Evolutionary conservation across 1,140 invertebrate species (phyloP).

Genomic region (Papilio glaucus): DNA sequence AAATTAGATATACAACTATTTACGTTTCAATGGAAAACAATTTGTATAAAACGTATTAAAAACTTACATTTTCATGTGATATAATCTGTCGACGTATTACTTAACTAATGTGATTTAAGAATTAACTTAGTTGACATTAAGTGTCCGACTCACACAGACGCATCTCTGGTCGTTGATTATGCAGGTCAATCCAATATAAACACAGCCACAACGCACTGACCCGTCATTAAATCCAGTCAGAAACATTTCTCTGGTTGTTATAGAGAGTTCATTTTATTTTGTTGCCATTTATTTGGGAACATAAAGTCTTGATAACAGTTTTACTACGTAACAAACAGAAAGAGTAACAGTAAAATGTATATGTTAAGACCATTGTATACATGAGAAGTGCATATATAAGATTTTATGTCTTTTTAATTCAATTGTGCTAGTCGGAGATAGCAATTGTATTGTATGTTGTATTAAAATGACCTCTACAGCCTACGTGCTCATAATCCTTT

Average conservation of each 20-base stretch:
- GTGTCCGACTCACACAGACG: not conserved
- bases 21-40: constrained; percentile 1
- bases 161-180: not conserved
- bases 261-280: not conserved
- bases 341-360: constrained; percentile 3
- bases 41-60: not conserved
- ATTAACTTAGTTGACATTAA: too few species aligned
- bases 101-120: too few species aligned
- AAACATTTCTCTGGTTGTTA: constrained; percentile 2
- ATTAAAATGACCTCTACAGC: too few species aligned
- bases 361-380: not conserved
- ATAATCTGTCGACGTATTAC: too few species aligned
- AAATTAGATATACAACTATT: not conserved
- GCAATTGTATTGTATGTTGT: too few species aligned
- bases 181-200: constrained; percentile 25
- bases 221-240: constrained; percentile 1
- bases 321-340: not conserved
- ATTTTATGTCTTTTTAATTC: not conserved
- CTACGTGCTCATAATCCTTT: too few species aligned
- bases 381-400: not conserved
- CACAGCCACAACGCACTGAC: constrained; percentile 3
- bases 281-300: not conserved
- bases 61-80: too few species aligned
- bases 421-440: not conserved
- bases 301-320: constrained; percentile 3